Conservation (phyloP, 2,888 invertebrate genomes). For the Polydesmus complanatus region DNA sequence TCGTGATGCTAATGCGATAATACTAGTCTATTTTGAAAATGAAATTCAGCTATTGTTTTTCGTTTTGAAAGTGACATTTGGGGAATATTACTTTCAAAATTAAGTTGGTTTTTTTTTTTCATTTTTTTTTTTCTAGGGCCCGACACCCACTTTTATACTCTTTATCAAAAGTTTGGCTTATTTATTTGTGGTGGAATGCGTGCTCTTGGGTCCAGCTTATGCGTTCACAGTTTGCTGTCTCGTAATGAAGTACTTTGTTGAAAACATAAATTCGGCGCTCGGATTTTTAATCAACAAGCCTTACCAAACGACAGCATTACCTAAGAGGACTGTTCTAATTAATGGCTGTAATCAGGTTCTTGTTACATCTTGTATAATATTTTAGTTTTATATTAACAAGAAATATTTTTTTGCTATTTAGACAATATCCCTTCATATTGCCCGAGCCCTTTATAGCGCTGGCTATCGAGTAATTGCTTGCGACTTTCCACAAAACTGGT, state of each 20-base stretch:
- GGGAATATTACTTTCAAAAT: too few relatives aligned
- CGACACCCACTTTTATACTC: conserved; percentile 7
- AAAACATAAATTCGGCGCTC: background rate
- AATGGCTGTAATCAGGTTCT: conserved; percentile 16
- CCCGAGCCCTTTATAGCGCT: conserved; percentile 13
- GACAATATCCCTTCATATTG: conserved; percentile 15
- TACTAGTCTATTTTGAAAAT: too few relatives aligned
- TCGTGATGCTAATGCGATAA: too few relatives aligned
- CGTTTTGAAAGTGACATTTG: too few relatives aligned
- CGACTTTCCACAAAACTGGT: conserved; percentile 17
- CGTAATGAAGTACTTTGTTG: conserved; percentile 1
- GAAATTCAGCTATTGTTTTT: too few relatives aligned
- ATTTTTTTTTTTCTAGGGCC: conserved; percentile 2
- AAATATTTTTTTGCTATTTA: conserved; percentile 2
- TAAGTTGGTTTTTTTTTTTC: background rate
- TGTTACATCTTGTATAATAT: too few relatives aligned
- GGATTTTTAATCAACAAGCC: background rate
- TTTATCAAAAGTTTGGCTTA: conserved; percentile 11
- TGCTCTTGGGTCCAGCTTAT: conserved; percentile 15
- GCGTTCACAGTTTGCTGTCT: conserved; percentile 12
- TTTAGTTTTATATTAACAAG: background rate
- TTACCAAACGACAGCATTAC: background rate
- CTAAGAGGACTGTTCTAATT: conserved; percentile 12
- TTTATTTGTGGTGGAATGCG: conserved; percentile 13
- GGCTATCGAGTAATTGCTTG: conserved; percentile 18